Evolutionary conservation across 2,797 vertebrate genomes (phyloP).

Genomic region (Anas georgica): DNA sequence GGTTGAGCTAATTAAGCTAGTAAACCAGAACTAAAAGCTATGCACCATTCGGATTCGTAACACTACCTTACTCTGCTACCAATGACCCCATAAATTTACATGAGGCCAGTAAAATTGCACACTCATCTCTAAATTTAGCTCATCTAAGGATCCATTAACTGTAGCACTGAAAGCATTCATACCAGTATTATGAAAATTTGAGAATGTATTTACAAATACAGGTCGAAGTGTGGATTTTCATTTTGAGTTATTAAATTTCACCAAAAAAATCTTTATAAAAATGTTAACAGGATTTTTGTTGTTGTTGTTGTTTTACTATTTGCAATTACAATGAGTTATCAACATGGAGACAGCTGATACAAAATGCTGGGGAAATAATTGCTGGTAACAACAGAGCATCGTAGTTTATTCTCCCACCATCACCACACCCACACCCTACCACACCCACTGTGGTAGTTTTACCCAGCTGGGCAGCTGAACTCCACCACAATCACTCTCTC

Average conservation of each 20-base stretch:
- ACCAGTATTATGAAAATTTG: neutral
- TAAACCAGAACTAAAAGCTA: neutral
- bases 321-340: neutral
- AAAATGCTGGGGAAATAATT: accelerated
- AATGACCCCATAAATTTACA: neutral
- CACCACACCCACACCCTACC: neutral
- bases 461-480: too few relatives aligned
- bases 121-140: neutral
- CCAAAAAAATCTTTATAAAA: neutral
- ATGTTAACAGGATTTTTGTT: neutral
- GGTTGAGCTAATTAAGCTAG: neutral
- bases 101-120: neutral
- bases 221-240: neutral
- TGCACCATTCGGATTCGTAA: neutral
- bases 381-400: neutral
- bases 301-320: neutral
- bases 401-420: neutral
- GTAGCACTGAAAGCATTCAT: neutral
- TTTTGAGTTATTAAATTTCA: neutral
- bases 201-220: neutral
- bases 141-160: neutral
- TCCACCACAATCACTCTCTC: too few relatives aligned
- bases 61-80: neutral
- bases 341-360: neutral
- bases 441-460: too few relatives aligned